Evolutionary conservation across 1,140 invertebrate genomes (phyloP).

Genomic region (Leptopilina clavipes): DNA sequence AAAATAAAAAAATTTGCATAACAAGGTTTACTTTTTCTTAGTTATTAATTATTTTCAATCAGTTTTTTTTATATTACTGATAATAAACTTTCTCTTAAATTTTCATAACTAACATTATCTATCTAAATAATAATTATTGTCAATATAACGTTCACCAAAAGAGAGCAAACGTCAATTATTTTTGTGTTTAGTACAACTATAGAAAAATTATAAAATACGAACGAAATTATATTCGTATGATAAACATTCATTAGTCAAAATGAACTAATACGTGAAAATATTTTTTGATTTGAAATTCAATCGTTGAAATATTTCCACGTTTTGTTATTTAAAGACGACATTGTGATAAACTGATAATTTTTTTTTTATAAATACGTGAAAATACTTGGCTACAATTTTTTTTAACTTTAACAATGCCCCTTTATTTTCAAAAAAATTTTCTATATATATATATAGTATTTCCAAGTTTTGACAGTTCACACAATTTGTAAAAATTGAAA

Average conservation of each 20-base stretch:
- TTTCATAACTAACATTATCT: slow-evolving; percentile 20
- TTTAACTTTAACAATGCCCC: slow-evolving; percentile 33
- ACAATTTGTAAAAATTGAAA: slow-evolving; percentile 13
- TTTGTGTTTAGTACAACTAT: slow-evolving; percentile 1
- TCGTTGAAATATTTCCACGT: too few relatives aligned
- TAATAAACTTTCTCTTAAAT: neutral
- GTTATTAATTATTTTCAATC: neutral
- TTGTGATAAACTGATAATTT: too few relatives aligned
- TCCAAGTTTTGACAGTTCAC: slow-evolving; percentile 9
- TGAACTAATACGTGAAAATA: neutral
- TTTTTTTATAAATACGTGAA: neutral
- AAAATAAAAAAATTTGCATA: neutral
- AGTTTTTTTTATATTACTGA: neutral
- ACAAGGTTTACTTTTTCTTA: neutral
- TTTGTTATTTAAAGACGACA: too few relatives aligned
- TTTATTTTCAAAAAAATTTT: slow-evolving; percentile 19
- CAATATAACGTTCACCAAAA: neutral
- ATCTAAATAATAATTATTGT: slow-evolving; percentile 22
- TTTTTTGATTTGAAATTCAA: neutral
- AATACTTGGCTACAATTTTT: slow-evolving; percentile 2
- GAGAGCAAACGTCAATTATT: neutral
- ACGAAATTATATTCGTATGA: neutral
- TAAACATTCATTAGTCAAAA: neutral
- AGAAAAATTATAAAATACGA: neutral
- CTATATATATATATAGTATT: neutral